Percentiles rank a stretch among this genome's conserved stretches.
phyloP scores from a whole-genome alignment of 2,888 invertebrate species.

The Xanthorhoe designata region DNA sequence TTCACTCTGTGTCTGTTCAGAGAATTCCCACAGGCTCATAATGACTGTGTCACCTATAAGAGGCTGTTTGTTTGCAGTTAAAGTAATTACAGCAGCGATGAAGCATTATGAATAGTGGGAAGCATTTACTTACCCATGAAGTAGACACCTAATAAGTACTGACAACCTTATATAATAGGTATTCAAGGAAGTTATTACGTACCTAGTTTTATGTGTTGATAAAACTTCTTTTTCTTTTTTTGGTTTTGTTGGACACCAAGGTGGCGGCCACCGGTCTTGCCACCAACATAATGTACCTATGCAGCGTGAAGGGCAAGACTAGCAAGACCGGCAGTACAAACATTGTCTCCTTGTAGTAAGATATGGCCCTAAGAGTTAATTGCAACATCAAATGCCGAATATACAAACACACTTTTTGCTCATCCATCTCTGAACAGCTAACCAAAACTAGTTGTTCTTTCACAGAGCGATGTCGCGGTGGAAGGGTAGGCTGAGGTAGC shows the following conservation, averaged over 20 bases:
- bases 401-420: too few species aligned
- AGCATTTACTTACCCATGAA: conserved; percentile 29
- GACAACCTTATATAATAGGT: background rate
- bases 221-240: too few species aligned
- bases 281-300: too few species aligned
- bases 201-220: background rate
- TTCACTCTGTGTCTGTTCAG: conserved; percentile 10
- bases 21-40: conserved; percentile 32
- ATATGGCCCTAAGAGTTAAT: too few species aligned
- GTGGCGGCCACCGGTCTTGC: too few species aligned
- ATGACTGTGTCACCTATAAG: conserved; percentile 35
- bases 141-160: background rate
- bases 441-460: conserved; percentile 52
- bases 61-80: conserved; percentile 23
- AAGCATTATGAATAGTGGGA: conserved; percentile 32
- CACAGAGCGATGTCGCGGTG: conserved; percentile 85
- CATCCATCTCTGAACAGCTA: conserved; percentile 24
- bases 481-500: conserved; percentile 86
- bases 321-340: too few species aligned
- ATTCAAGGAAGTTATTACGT: background rate
- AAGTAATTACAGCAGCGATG: conserved; percentile 31
- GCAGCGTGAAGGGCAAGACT: too few species aligned
- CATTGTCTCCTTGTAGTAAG: too few species aligned
- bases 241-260: too few species aligned
- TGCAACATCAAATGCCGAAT: too few species aligned